A percentile compares a stretch with the other conserved stretches of the same genome.
phyloP scores from a whole-genome alignment of 2,797 vertebrate species.

The Centropyge bicolor region DNA sequence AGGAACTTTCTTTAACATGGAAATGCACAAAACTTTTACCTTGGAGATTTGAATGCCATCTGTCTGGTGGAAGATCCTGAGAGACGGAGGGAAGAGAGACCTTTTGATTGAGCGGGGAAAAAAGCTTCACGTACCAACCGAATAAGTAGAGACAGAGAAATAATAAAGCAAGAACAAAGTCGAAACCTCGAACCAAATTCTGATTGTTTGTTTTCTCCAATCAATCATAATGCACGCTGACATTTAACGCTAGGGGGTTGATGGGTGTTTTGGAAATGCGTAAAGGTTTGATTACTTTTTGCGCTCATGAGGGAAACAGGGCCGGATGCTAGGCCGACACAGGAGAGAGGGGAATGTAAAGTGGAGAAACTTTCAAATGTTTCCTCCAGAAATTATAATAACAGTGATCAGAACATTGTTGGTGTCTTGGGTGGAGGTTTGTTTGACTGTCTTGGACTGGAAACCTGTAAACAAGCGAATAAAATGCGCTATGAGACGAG shows the following conservation, averaged over 20 bases:
- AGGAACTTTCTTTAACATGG: constrained; percentile 30
- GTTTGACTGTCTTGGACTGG: neutral
- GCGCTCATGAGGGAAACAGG: neutral
- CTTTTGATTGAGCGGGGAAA: constrained; percentile 26
- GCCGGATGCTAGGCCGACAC: neutral
- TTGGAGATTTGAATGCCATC: constrained; percentile 17
- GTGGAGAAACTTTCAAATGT: constrained; percentile 5
- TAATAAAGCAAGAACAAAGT: constrained; percentile 11
- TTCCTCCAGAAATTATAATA: constrained; percentile 15
- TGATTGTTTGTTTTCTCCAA: constrained; percentile 29
- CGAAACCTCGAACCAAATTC: constrained; percentile 10
- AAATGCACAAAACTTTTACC: constrained; percentile 29
- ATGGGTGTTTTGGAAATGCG: constrained; percentile 34
- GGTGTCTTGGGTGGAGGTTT: neutral
- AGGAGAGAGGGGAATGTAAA: constrained; percentile 11
- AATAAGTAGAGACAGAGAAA: neutral
- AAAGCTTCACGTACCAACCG: neutral
- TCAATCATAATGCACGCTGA: neutral
- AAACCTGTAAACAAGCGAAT: neutral
- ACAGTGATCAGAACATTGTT: neutral
- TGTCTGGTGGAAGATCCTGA: constrained; percentile 1
- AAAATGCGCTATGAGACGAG: neutral
- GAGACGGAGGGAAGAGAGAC: neutral
- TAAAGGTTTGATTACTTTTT: constrained; percentile 26
- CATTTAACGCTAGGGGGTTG: constrained; percentile 25